phyloP scores from a whole-genome alignment of 1,140 invertebrate genomes.

The Drosophila auraria region DNA sequence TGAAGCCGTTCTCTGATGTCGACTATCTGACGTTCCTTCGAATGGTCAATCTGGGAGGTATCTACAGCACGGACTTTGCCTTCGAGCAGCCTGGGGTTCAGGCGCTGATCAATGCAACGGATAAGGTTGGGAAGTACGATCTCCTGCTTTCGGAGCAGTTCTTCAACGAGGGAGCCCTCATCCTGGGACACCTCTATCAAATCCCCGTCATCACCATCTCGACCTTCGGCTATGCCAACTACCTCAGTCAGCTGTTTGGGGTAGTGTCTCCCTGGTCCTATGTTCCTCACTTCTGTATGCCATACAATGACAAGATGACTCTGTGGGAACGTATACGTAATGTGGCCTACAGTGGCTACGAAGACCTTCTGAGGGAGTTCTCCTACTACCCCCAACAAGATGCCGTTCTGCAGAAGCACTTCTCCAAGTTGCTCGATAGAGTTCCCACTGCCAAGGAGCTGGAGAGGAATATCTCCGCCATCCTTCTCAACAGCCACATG shows the following conservation, averaged over 20 bases:
- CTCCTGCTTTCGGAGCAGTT: conserved; percentile 83
- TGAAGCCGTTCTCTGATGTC: too few species aligned
- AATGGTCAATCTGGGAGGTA: conserved; percentile 37
- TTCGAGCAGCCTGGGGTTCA: conserved; percentile 80
- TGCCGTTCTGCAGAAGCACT: conserved; percentile 69
- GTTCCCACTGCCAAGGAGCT: conserved; percentile 85
- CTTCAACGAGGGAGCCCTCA: conserved; percentile 83
- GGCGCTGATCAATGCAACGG: conserved; percentile 72
- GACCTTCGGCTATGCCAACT: conserved; percentile 78
- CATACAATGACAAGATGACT: conserved; percentile 75
- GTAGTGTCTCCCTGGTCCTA: conserved; percentile 76
- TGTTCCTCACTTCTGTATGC: conserved; percentile 69
- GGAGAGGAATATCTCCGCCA: conserved; percentile 85
- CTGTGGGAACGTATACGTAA: conserved; percentile 82
- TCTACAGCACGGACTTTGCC: conserved; percentile 67
- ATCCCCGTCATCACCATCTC: conserved; percentile 77
- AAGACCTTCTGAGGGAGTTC: conserved; percentile 56
- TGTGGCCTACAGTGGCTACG: conserved; percentile 30
- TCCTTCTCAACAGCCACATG: conserved; percentile 86
- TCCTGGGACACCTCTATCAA: conserved; percentile 82
- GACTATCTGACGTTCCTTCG: conserved; percentile 13
- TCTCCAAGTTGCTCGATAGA: conserved; percentile 42
- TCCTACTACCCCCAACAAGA: conserved; percentile 73
- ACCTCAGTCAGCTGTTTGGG: conserved; percentile 73
- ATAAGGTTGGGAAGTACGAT: conserved; percentile 84